phyloP scores from a whole-genome alignment of 2,797 vertebrate genomes.

The Darevskia nairensis region DNA sequence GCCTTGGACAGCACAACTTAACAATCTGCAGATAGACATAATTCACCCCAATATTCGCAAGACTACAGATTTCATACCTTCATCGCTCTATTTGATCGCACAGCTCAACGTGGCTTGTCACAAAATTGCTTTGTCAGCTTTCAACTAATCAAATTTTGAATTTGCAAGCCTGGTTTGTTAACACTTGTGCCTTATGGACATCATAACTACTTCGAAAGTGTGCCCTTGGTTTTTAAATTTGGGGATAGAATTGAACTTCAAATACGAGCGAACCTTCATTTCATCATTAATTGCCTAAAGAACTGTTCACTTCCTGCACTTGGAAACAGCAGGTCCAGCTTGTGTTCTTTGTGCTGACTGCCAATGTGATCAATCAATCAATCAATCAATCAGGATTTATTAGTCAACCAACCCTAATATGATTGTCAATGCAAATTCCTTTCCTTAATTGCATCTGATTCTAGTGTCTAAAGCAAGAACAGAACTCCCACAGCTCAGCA shows the following conservation, averaged over 20 bases:
- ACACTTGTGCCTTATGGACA: neutral
- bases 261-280: neutral
- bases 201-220: neutral
- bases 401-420: neutral
- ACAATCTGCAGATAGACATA: neutral
- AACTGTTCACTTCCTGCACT: neutral
- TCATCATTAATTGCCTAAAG: neutral
- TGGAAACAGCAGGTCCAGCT: neutral
- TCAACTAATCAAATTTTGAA: slow-evolving; percentile 10
- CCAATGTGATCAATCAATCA: neutral
- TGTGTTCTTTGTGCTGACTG: neutral
- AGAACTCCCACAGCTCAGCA: neutral
- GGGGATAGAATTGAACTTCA: neutral
- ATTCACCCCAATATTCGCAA: neutral
- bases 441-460: neutral
- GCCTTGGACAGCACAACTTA: neutral
- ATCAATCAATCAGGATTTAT: neutral
- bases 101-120: neutral
- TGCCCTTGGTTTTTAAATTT: neutral
- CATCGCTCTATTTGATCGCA: neutral
- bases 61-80: neutral
- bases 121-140: slow-evolving; percentile 3
- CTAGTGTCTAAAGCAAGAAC: neutral
- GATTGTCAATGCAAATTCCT: neutral
- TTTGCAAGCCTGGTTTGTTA: neutral